phyloP scores from a whole-genome alignment of 1,140 invertebrate species.

The Zaprionus vittiger region DNA sequence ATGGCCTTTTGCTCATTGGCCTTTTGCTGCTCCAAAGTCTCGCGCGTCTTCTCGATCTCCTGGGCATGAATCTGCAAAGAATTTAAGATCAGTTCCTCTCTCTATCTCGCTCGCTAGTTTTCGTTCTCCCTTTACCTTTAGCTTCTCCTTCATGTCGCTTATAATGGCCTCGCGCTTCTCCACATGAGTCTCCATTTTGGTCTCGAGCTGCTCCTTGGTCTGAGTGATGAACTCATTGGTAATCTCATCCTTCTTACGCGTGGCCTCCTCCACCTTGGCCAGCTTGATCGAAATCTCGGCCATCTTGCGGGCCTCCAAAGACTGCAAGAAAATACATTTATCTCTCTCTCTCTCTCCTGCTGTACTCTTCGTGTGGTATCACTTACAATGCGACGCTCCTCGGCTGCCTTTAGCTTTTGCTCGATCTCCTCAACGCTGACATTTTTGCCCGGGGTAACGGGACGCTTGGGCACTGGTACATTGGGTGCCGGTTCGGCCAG shows the following conservation, averaged over 20 bases:
- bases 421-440: slow-evolving; percentile 93
- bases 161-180: slow-evolving; percentile 96
- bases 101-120: neutral
- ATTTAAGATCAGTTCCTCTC: no score
- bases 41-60: slow-evolving; percentile 92
- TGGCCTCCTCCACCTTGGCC: slow-evolving; percentile 94
- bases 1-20: slow-evolving; percentile 92
- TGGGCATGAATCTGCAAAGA: slow-evolving; percentile 88
- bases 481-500: slow-evolving; percentile 91
- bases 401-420: slow-evolving; percentile 95
- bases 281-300: slow-evolving; percentile 92
- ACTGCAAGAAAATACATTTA: slow-evolving; percentile 85
- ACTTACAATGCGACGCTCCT: slow-evolving; percentile 94
- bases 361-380: neutral
- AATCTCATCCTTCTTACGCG: slow-evolving; percentile 94
- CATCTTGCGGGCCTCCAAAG: slow-evolving; percentile 93
- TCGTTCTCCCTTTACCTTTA: slow-evolving; percentile 89
- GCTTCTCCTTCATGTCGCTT: slow-evolving; percentile 92
- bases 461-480: slow-evolving; percentile 87
- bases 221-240: slow-evolving; percentile 92
- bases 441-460: slow-evolving; percentile 86
- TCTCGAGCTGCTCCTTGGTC: slow-evolving; percentile 93
- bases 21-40: slow-evolving; percentile 92
- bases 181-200: slow-evolving; percentile 94
- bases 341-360: neutral